Percentiles rank a stretch among this genome's conserved stretches.
Conservation (phyloP, 2,888 invertebrate species). For the Notocelia uddmanniana region DNA sequence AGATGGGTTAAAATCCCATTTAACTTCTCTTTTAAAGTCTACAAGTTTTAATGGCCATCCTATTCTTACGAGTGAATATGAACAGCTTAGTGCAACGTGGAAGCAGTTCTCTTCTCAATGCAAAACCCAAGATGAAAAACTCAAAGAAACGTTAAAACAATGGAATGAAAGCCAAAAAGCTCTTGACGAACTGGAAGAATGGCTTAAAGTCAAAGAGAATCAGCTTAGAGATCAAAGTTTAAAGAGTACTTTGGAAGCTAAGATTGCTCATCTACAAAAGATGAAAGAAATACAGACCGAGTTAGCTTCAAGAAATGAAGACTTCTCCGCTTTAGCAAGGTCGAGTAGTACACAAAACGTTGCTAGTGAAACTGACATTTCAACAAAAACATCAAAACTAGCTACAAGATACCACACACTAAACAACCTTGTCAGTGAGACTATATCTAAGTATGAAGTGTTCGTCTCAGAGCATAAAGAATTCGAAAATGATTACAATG, state of each 20-base stretch:
- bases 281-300: conserved; percentile 90
- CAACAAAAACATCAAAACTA: conserved; percentile 90
- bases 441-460: conserved; percentile 92
- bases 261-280: conserved; percentile 91
- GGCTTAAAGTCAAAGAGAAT: conserved; percentile 94
- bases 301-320: conserved; percentile 88
- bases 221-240: conserved; percentile 95
- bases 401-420: conserved; percentile 93
- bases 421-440: conserved; percentile 93
- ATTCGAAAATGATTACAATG: conserved; percentile 91
- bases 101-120: conserved; percentile 90
- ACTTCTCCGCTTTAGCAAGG: conserved; percentile 87
- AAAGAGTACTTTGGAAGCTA: conserved; percentile 93
- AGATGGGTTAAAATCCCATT: conserved; percentile 88
- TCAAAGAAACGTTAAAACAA: conserved; percentile 91
- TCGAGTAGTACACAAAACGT: conserved; percentile 88
- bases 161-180: conserved; percentile 93
- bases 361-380: conserved; percentile 91
- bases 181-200: conserved; percentile 91
- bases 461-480: conserved; percentile 94
- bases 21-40: conserved; percentile 90
- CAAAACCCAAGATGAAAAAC: conserved; percentile 88
- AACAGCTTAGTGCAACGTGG: conserved; percentile 91
- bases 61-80: conserved; percentile 89
- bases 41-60: conserved; percentile 93